Base-by-base conservation (phyloP, 2,888 invertebrate genomes). In the Nyleta sp. region DNA sequence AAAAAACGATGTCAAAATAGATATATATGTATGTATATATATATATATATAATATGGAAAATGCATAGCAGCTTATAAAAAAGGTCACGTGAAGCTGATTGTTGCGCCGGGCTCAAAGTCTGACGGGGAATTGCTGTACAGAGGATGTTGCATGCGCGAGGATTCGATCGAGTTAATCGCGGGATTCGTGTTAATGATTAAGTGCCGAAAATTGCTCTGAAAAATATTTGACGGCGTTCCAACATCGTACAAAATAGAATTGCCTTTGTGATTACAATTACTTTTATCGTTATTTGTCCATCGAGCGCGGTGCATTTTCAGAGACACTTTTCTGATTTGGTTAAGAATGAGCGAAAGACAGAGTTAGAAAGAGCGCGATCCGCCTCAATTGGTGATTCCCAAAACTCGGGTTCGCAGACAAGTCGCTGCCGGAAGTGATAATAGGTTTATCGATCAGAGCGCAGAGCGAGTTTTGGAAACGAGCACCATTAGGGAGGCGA, bases 391-490 rank as follows among this genome's bases (percentile, higher is more conserved):
- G 78, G 78, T 74, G 83, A 80, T 75, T 83, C 82, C 86, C 88
- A 84, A 87, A 86, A 86, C 85, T 86, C 84, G 62, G 60, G 44
- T 20, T 50, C 53, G 33, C 31, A 24, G 48, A 44, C 22, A 84
- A 84, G 83, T 83, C 84, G 76, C 75, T 65, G 80, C 52, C 40
- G 59, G 44, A 48, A 35, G 48, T 64, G 15, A 50, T 57, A n/a
- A 33, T 24, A 28, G 42, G 20, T 44, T 55, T 60, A 38, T 52
- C 8, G 44, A 44, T 53, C 18, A 15, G 24, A 11, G 35, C 38
- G 40, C n/a, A 52, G 52, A 10, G 17, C 33, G 84, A 87, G 84
- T 82, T 85, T 87, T 82, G 85, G 83, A 81, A 83, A 82, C 77
- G 75, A 79, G 82, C 80, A 83, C 80, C 81, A 74, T 62, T 67